A percentile compares a stretch with the other conserved stretches of the same genome.
phyloP scores from a whole-genome alignment of 2,888 invertebrate genomes.

The Sussaba pulchella region DNA sequence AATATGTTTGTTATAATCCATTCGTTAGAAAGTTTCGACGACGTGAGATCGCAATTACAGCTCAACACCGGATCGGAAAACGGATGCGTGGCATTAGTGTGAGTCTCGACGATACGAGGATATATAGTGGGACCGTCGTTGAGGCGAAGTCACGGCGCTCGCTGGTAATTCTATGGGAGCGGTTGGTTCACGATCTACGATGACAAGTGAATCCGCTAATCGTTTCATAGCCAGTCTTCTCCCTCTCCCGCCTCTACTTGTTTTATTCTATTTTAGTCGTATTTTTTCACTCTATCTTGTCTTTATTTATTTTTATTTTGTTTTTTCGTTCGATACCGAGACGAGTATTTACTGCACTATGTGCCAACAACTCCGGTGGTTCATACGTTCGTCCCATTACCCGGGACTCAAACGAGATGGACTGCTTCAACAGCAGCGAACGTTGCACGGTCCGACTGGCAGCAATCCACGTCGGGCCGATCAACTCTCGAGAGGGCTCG shows the following conservation, averaged over 20 bases:
- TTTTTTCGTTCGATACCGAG: constrained; percentile 18
- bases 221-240: constrained; percentile 73
- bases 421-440: constrained; percentile 13
- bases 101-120: constrained; percentile 77
- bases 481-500: constrained; percentile 54
- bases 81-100: constrained; percentile 79
- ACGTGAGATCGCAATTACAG: constrained; percentile 35
- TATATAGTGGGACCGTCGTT: constrained; percentile 71
- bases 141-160: constrained; percentile 38
- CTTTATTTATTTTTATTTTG: background rate
- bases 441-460: constrained; percentile 29
- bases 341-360: constrained; percentile 38
- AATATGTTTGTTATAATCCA: constrained; percentile 10
- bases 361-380: constrained; percentile 46
- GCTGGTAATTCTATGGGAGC: constrained; percentile 73
- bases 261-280: background rate
- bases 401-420: constrained; percentile 37
- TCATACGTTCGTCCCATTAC: constrained; percentile 49
- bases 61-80: constrained; percentile 27
- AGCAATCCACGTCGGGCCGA: constrained; percentile 44
- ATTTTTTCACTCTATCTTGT: too few species aligned
- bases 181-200: constrained; percentile 78
- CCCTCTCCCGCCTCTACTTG: constrained; percentile 3
- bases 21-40: constrained; percentile 35
- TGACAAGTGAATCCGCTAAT: constrained; percentile 82